Conservation (phyloP, 2,797 vertebrate species). For the Mus minutoides region DNA sequence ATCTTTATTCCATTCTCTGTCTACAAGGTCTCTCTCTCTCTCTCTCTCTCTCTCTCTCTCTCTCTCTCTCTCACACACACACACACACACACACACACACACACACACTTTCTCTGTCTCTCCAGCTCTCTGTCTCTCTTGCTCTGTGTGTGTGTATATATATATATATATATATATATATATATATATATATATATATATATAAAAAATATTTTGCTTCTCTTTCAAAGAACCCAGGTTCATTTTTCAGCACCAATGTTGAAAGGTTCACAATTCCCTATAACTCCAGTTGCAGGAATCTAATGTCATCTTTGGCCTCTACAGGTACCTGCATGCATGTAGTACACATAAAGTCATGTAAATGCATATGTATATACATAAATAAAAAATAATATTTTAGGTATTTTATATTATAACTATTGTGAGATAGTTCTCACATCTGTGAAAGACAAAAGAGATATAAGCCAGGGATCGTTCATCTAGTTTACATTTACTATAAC, state of each 20-base stretch:
- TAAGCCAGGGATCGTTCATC: neutral
- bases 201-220: neutral
- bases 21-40: neutral
- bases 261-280: neutral
- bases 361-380: neutral
- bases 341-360: neutral
- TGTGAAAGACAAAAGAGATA: neutral
- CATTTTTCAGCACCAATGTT: neutral
- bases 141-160: neutral
- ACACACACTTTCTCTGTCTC: too few relatives aligned
- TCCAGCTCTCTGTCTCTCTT: too few relatives aligned
- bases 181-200: too few relatives aligned
- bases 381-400: neutral
- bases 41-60: neutral
- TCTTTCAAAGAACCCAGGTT: neutral
- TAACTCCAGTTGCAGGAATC: neutral
- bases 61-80: neutral
- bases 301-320: neutral
- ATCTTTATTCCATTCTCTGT: neutral
- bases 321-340: neutral
- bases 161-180: neutral
- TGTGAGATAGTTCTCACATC: neutral
- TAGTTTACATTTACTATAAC: neutral
- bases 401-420: neutral
- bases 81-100: too few relatives aligned